Conservation (phyloP, 2,888 invertebrate genomes). For the Chirona hameri region DNA sequence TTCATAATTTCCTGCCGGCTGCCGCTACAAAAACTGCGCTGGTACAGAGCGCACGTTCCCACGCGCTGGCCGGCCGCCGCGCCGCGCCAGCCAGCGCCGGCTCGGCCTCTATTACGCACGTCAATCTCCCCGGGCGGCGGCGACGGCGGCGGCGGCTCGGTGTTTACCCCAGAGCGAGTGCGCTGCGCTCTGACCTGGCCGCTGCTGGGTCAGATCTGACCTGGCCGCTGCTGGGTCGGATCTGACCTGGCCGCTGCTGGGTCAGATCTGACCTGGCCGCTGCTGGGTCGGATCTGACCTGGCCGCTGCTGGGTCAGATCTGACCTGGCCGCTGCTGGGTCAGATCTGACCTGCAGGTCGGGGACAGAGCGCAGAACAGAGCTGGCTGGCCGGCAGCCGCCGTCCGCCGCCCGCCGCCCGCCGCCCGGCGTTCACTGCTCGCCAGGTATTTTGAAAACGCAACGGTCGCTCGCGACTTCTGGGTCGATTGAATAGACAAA, state of each 20-base stretch:
- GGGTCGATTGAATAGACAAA: slow-evolving; percentile 24
- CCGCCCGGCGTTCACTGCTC: not conserved
- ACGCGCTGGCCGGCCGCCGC: not conserved
- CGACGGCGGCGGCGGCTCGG: no score
- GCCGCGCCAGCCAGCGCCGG: not conserved
- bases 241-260: no score
- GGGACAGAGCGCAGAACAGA: no score
- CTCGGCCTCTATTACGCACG: not conserved
- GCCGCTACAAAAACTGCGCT: not conserved
- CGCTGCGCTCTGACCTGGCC: not conserved
- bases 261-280: no score
- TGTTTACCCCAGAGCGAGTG: not conserved
- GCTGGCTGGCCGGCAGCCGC: not conserved
- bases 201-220: not conserved
- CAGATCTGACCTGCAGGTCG: no score
- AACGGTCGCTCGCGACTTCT: not conserved
- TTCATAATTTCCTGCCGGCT: slow-evolving; percentile 26
- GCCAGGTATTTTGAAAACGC: slow-evolving; percentile 24
- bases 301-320: no score
- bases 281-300: no score
- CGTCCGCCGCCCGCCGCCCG: not conserved
- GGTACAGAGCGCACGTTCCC: not conserved
- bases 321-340: no score
- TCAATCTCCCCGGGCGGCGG: not conserved
- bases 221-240: no score